Percentiles rank a stretch among this genome's conserved stretches.
phyloP scores from a whole-genome alignment of 2,113 vertebrate genomes.

The Nesoenas mayeri region DNA sequence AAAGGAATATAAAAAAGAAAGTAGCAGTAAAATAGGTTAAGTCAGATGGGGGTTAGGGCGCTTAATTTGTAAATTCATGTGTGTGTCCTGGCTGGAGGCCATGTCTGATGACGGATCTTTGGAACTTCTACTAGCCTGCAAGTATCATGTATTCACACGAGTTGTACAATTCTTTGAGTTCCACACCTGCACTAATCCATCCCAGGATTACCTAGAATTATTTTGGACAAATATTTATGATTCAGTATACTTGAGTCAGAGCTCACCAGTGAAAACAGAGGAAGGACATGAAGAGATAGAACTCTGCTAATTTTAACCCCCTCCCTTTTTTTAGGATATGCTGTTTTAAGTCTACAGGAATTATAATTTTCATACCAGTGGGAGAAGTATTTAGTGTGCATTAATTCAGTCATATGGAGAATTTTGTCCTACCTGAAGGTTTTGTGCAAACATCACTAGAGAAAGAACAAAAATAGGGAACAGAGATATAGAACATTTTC shows the following conservation, averaged over 20 bases:
- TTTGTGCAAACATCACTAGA: background rate
- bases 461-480: background rate
- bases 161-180: background rate
- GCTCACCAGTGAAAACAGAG: background rate
- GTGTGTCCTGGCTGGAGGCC: slow-evolving; percentile 1
- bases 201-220: slow-evolving; percentile 12
- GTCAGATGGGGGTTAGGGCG: background rate
- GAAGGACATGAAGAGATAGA: slow-evolving; percentile 7
- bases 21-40: background rate
- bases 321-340: background rate
- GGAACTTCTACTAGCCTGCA: slow-evolving; percentile 6
- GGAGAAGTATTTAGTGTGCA: background rate
- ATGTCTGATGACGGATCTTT: background rate
- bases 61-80: background rate
- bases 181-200: slow-evolving; percentile 26
- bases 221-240: slow-evolving; percentile 58
- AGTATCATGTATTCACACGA: background rate
- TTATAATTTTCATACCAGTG: background rate
- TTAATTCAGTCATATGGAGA: background rate
- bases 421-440: background rate
- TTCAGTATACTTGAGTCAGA: slow-evolving; percentile 23
- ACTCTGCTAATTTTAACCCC: background rate
- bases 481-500: rapidly evolving
- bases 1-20: slow-evolving; percentile 4
- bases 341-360: background rate